A percentile compares a stretch with the other conserved stretches of the same genome.
phyloP scores from a whole-genome alignment of 2,113 vertebrate species.

The Hippoglossus stenolepis region DNA sequence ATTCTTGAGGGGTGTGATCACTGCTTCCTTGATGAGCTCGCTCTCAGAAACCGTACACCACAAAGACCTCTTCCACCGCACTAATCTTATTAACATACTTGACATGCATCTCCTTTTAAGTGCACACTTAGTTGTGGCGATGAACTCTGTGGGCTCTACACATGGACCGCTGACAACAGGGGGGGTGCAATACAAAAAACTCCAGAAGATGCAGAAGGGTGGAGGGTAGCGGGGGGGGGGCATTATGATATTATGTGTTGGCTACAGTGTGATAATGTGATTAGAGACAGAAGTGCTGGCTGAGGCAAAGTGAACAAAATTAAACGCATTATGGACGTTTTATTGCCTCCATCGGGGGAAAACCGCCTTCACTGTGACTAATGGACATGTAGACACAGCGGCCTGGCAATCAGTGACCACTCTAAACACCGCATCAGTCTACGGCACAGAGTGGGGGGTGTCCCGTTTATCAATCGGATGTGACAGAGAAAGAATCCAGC shows the following conservation, averaged over 20 bases:
- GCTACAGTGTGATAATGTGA: slow-evolving; percentile 34
- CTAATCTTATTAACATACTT: slow-evolving; percentile 70
- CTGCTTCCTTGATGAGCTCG: slow-evolving; percentile 24
- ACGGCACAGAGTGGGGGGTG: not conserved
- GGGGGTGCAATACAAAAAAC: slow-evolving; percentile 44
- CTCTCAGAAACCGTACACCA: slow-evolving; percentile 31
- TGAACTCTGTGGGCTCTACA: slow-evolving; percentile 38
- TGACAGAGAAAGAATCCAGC: slow-evolving; percentile 26
- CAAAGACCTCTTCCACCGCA: slow-evolving; percentile 38
- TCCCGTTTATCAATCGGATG: slow-evolving; percentile 27
- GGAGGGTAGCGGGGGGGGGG: not conserved
- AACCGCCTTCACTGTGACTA: slow-evolving; percentile 3
- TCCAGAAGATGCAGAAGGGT: slow-evolving; percentile 1
- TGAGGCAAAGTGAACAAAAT: slow-evolving; percentile 10
- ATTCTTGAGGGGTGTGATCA: slow-evolving; percentile 19
- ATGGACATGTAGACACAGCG: slow-evolving; percentile 5
- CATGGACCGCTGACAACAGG: slow-evolving; percentile 32
- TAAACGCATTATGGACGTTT: slow-evolving; percentile 25
- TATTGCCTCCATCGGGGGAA: slow-evolving; percentile 36
- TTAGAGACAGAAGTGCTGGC: slow-evolving; percentile 36
- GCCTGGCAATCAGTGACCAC: not conserved
- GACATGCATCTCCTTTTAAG: slow-evolving; percentile 75
- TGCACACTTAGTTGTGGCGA: slow-evolving; percentile 56
- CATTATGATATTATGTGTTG: slow-evolving; percentile 10
- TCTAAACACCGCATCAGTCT: not conserved